Evolutionary conservation across 2,888 invertebrate species (phyloP), one percentile per base, ranked within the genome.

Genomic region (Plebejus anna): DNA sequence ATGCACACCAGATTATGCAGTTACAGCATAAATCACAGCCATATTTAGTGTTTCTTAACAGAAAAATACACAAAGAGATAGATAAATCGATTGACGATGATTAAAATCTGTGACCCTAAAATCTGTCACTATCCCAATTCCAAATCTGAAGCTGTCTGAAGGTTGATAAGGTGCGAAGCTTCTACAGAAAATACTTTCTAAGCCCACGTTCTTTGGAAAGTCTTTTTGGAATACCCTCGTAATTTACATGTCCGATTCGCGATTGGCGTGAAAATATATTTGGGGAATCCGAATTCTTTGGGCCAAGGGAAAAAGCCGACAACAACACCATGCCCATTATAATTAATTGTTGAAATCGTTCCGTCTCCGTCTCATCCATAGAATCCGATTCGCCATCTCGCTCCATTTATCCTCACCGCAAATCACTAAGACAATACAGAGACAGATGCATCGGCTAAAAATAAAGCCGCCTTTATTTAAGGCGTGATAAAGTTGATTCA

Each of bases 401-500:
- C 80, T 79, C 80, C 76, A 80, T 79, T 77, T 78, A 80, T 83
- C 83, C 82, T 83, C 81, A 82, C 84, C 87, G 88, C 90, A 90
- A 90, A 90, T 90, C 90, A 90, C 87, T 79, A 83, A 85, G 86
- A 90, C 90, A 90, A 90, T 90, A 87, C 86, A 85, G 85, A 84
- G 89, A 87, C 86, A 85, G 87, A 85, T 84, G 82, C 83, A 80
- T 80, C 78, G 78, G 79, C 81, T 80, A 79, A 75, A 77, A 79
- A 79, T 79, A 81, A 78, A 79, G 78, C 78, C 77, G 78, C 76
- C 76, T 82, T 82, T 81, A 82, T 81, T 81, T 81, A 80, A 78
- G 80, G 80, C 77, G 81, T 81, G 80, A 82, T 81, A 81, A 82
- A 82, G 79, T 77, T 79, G 80, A 82, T 82, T 81, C 81, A 81